Evolutionary conservation across 2,113 vertebrate genomes (phyloP).

Genomic region (Columba livia): DNA sequence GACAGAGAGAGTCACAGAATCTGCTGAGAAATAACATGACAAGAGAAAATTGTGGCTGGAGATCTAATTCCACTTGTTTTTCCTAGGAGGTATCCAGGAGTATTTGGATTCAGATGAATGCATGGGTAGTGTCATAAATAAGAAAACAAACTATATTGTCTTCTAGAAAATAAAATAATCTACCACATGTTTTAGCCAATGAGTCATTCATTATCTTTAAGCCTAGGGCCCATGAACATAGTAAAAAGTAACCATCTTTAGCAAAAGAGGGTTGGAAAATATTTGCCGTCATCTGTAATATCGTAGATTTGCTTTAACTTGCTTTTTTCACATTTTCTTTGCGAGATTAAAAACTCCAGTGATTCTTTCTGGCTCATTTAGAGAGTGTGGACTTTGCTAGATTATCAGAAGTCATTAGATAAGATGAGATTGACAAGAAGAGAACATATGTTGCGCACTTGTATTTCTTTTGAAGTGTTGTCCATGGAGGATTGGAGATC

Average conservation of each 20-base stretch:
- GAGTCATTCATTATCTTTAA: neutral
- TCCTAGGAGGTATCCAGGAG: neutral
- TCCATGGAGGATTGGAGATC: neutral
- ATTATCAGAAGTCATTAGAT: neutral
- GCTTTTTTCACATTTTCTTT: neutral
- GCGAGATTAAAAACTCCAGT: neutral
- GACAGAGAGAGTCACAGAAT: neutral
- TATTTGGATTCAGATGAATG: neutral
- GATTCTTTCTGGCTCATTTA: neutral
- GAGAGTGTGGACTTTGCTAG: neutral
- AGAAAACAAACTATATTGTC: neutral
- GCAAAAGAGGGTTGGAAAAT: neutral
- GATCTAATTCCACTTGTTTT: neutral
- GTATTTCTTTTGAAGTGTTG: conserved; percentile 2
- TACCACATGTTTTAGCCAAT: neutral
- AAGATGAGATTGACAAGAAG: neutral
- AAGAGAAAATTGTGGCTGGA: neutral
- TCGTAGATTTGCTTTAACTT: neutral
- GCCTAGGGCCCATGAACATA: neutral
- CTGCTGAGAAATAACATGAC: neutral
- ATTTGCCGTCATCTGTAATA: neutral
- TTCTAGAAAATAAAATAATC: neutral
- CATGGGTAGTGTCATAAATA: neutral
- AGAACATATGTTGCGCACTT: neutral
- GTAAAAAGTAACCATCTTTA: neutral